These are phyloP conservation scores for Ammodramus savannarum DNA, from an alignment of 2,113 vertebrate genomes.

Conservation along the genomic window DNA sequence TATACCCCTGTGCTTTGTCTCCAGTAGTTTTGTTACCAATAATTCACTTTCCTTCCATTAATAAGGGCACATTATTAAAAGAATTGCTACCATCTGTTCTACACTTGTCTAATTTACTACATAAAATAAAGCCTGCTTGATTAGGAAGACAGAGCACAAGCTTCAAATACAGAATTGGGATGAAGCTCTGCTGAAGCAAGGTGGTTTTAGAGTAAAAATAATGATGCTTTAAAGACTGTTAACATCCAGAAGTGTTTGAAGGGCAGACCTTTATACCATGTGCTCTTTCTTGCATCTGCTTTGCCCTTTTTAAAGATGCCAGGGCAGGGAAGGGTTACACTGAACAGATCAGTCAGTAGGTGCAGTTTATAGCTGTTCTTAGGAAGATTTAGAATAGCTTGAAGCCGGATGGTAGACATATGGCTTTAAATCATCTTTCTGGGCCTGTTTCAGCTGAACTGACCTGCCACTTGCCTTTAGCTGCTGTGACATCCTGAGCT, in stretches of 20 bases:
- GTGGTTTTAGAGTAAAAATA: neutral
- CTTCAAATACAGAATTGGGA: neutral
- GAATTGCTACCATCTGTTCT: neutral
- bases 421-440: neutral
- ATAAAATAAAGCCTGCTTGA: neutral
- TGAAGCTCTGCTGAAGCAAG: neutral
- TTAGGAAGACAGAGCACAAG: neutral
- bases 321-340: neutral
- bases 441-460: neutral
- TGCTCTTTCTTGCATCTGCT: neutral
- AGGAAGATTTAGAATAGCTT: neutral
- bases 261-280: neutral
- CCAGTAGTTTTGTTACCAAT: neutral
- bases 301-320: neutral
- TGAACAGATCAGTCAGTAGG: neutral
- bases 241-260: neutral
- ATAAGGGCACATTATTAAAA: neutral
- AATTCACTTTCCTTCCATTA: neutral
- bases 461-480: neutral
- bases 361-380: neutral
- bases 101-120: neutral
- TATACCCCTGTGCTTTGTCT: neutral
- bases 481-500: neutral
- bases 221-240: neutral
- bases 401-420: neutral